Evolutionary conservation across 2,113 vertebrate species (phyloP), one percentile per base, ranked within the genome.

Genomic region (Pterophyllum scalare): DNA sequence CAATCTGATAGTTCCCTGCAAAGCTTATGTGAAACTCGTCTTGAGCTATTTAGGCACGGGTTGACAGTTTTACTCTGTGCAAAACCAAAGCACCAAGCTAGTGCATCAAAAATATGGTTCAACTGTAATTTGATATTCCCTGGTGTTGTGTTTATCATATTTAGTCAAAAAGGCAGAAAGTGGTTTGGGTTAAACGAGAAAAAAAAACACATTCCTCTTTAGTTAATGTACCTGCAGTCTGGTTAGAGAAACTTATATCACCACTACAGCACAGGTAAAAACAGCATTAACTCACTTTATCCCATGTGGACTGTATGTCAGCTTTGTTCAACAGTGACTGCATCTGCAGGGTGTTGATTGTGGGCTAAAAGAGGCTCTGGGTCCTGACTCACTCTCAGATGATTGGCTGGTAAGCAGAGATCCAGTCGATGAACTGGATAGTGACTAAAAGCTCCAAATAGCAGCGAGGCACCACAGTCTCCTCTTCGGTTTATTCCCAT

Each of bases 321-420:
- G 79, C 80, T 80, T 46, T 83, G 67, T 87, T 88, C 85, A 64
- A 38, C 78, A 84, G 83, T 85, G 87, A 87, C 91, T 90, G 80
- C 89, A 88, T 94, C 94, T 87, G 93, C 31, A 77, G 95, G 91
- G 94, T 90, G 94, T 95, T 96, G 95, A 96, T 97, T 96, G 92
- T 87, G 65, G 79, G 87, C 87, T 90, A 95, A 94, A 95, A 92
- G 90, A 76, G 88, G 93, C 92, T 90, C 64, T 56, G 61, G 93
- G 85, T 87, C 77, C 78, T 10, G 10, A 64, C 49, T 64, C 19
- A 82, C 92, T 87, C 67, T 77, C 70, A 1, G 75, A 64, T 84
- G 82, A 92, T 91, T 86, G 85, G 91, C 82, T 88, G 87, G 75
- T 75, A 31, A 82, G 56, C 38, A 78, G 83, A 90, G 92, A 91